Conservation (phyloP, 2,888 invertebrate genomes). For the Latrodectus hesperus region DNA sequence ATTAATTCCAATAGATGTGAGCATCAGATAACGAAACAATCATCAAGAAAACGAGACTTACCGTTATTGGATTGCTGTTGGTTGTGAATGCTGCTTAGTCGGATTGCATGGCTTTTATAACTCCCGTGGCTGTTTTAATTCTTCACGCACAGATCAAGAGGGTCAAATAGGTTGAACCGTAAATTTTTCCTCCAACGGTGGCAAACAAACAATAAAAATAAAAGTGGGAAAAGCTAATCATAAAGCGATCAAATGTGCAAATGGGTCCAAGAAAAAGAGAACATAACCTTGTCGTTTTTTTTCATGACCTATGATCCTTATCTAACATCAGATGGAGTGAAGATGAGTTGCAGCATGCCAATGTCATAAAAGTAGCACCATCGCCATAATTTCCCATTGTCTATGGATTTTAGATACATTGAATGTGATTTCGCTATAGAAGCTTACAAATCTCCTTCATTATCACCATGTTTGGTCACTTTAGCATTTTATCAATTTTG, state of each 20-base stretch:
- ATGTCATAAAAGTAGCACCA: slow-evolving; percentile 33
- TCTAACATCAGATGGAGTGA: slow-evolving; percentile 35
- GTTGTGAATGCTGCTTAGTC: slow-evolving; percentile 44
- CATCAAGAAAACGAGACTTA: slow-evolving; percentile 18
- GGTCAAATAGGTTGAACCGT: slow-evolving; percentile 56
- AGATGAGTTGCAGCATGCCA: slow-evolving; percentile 50
- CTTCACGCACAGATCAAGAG: slow-evolving; percentile 41
- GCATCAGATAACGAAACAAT: too few relatives aligned
- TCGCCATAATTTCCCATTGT: background rate
- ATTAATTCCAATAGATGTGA: too few relatives aligned
- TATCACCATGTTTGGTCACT: background rate
- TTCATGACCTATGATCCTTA: slow-evolving; percentile 38
- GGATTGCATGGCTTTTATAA: slow-evolving; percentile 47
- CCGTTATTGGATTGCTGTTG: slow-evolving; percentile 15
- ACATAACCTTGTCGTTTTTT: slow-evolving; percentile 54
- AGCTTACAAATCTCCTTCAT: background rate
- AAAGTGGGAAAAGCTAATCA: slow-evolving; percentile 47
- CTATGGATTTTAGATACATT: background rate
- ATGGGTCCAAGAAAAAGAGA: slow-evolving; percentile 59
- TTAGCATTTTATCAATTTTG: background rate
- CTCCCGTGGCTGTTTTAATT: slow-evolving; percentile 35
- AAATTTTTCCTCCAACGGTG: slow-evolving; percentile 65
- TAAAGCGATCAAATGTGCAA: slow-evolving; percentile 62
- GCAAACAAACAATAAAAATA: slow-evolving; percentile 33
- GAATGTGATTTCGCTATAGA: background rate